Conservation (phyloP, 2,888 invertebrate species). For the Patella ulyssiponensis region DNA sequence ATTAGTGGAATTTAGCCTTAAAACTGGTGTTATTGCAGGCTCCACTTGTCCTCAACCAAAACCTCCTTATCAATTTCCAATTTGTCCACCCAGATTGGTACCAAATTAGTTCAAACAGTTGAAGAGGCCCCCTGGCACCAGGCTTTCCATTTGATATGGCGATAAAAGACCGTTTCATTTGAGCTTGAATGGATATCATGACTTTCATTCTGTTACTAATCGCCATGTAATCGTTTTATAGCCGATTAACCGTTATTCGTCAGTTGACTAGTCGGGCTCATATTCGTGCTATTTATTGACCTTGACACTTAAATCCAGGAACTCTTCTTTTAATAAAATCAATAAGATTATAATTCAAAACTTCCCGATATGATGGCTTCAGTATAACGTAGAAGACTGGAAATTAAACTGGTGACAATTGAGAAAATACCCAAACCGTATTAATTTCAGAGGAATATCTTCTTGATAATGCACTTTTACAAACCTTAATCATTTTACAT, state of each 20-base stretch:
- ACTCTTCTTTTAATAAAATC: neutral
- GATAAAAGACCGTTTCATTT: neutral
- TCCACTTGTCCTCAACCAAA: neutral
- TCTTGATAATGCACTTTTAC: no score
- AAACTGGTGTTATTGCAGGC: slow-evolving; percentile 6
- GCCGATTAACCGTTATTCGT: neutral
- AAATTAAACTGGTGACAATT: no score
- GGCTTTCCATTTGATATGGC: neutral
- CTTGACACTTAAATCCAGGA: neutral
- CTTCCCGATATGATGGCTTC: neutral
- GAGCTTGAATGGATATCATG: neutral
- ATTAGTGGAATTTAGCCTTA: neutral
- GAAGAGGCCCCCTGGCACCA: neutral
- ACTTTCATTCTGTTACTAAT: slow-evolving; percentile 3
- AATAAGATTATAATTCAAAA: neutral
- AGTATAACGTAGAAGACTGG: no score
- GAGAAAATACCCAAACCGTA: no score
- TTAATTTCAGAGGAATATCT: no score
- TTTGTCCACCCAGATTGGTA: neutral
- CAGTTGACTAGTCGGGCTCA: no score
- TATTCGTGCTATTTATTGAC: neutral
- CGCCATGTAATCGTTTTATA: neutral
- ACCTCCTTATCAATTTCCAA: neutral
- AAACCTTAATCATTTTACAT: no score
- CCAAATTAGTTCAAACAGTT: neutral